phyloP scores from a whole-genome alignment of 1,140 invertebrate species.

The Leucophenga varia region DNA sequence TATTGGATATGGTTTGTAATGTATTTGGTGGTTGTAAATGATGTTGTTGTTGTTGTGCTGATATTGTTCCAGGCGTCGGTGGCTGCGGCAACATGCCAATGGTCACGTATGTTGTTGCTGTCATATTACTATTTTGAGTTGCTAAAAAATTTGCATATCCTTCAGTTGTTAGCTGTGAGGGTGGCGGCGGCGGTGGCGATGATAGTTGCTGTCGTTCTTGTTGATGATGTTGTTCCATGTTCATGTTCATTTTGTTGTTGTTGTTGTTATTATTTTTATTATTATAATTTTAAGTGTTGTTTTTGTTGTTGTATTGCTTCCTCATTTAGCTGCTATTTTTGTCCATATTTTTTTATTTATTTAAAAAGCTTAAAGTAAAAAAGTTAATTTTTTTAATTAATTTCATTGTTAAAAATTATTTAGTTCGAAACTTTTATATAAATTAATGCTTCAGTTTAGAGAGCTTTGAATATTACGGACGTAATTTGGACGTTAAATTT shows the following conservation, averaged over 20 bases:
- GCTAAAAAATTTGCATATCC: slow-evolving; percentile 13
- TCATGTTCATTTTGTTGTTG: slow-evolving; percentile 17
- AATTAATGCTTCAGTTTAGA: too few relatives aligned
- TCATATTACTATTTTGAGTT: too few relatives aligned
- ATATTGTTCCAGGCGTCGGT: too few relatives aligned
- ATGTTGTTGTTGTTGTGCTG: neutral
- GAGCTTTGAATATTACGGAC: too few relatives aligned
- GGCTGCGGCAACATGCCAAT: slow-evolving; percentile 1
- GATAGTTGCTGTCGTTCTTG: slow-evolving; percentile 2
- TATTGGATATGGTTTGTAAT: slow-evolving; percentile 28
- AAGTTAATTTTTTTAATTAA: too few relatives aligned
- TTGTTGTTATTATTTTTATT: slow-evolving; percentile 33
- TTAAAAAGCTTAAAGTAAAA: too few relatives aligned
- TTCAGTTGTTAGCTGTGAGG: slow-evolving; percentile 30
- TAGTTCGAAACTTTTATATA: too few relatives aligned
- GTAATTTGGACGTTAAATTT: too few relatives aligned
- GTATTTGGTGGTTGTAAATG: too few relatives aligned
- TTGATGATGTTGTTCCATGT: slow-evolving; percentile 29
- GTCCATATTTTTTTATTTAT: too few relatives aligned
- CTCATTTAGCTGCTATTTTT: too few relatives aligned
- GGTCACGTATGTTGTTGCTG: slow-evolving; percentile 16
- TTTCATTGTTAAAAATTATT: too few relatives aligned
- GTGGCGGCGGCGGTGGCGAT: slow-evolving; percentile 32
- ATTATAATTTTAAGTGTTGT: slow-evolving; percentile 26
- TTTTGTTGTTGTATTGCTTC: slow-evolving; percentile 13